Evolutionary conservation across 2,797 vertebrate genomes (phyloP).

Genomic region (Rhynchonycteris naso): DNA sequence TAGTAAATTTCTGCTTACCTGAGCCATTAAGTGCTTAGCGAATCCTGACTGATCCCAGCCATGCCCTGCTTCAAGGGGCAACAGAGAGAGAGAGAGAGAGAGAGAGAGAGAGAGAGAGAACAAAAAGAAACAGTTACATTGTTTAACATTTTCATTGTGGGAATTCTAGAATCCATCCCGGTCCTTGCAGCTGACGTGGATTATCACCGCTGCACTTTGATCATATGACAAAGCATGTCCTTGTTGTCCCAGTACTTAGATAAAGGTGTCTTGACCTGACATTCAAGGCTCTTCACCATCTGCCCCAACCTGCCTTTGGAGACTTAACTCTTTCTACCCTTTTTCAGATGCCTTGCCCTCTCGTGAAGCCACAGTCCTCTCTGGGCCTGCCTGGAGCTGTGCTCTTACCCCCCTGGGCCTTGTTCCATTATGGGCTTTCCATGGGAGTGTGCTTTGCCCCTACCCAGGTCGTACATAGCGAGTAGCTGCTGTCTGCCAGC

Average conservation of each 20-base stretch:
- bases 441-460: neutral
- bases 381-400: rapidly evolving
- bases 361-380: rapidly evolving
- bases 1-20: conserved; percentile 50
- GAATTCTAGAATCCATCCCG: neutral
- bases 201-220: neutral
- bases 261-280: neutral
- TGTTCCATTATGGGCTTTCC: neutral
- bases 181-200: neutral
- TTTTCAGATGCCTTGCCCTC: neutral
- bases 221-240: neutral
- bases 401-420: rapidly evolving
- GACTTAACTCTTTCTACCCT: neutral
- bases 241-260: neutral
- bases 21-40: neutral
- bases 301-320: neutral
- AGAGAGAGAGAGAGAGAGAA: too few relatives aligned
- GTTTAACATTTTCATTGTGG: neutral
- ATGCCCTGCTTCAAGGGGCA: neutral
- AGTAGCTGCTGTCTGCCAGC: neutral
- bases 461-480: neutral
- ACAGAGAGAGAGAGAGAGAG: too few relatives aligned
- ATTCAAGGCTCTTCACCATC: neutral
- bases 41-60: neutral
- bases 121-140: too few relatives aligned